Percentiles rank a stretch among this genome's conserved stretches.
Conservation (phyloP, 2,113 vertebrate species). For the Psittacus erithacus region DNA sequence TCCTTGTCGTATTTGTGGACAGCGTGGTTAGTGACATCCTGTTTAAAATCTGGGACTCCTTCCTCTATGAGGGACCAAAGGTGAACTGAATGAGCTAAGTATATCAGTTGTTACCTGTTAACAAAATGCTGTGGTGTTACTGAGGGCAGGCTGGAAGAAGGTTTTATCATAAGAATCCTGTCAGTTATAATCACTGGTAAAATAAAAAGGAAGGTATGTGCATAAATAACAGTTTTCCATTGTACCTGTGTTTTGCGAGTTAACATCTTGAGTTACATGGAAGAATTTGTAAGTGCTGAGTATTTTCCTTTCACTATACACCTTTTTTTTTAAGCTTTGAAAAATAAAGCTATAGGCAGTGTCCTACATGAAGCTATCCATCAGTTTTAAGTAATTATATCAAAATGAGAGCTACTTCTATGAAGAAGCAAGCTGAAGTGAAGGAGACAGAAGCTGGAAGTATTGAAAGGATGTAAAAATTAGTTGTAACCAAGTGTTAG, state of each 20-base stretch:
- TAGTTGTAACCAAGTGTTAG: background rate
- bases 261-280: background rate
- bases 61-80: constrained; percentile 97
- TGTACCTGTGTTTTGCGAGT: background rate
- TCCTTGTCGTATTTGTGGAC: constrained; percentile 97
- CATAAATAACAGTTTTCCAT: background rate
- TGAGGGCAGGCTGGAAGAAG: background rate
- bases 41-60: constrained; percentile 98
- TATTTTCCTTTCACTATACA: background rate
- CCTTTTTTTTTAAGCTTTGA: background rate
- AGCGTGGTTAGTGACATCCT: constrained; percentile 95
- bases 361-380: background rate
- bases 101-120: background rate
- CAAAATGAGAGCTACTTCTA: background rate
- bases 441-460: background rate
- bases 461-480: background rate
- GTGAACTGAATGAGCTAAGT: constrained; percentile 55
- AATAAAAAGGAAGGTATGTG: background rate
- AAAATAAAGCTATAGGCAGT: background rate
- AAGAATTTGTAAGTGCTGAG: background rate
- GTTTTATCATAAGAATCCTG: background rate
- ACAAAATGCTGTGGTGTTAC: background rate
- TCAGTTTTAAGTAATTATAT: background rate
- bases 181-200: background rate
- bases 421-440: background rate